Conservation (phyloP, 2,797 vertebrate species). For the Anniella stebbinsi region DNA sequence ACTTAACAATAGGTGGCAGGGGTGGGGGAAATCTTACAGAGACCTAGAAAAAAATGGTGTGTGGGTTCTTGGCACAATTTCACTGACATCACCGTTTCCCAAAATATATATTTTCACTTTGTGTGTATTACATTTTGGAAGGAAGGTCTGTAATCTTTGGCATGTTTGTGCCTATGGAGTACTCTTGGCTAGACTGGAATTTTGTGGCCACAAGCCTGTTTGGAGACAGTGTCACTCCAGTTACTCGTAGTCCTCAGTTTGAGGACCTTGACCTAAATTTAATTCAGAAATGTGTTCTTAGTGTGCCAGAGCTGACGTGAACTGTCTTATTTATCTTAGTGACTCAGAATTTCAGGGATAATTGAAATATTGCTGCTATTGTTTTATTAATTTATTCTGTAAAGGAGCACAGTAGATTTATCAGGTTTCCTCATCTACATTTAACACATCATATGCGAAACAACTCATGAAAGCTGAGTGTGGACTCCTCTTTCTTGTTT, state of each 20-base stretch:
- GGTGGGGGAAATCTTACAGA: background rate
- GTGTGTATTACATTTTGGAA: background rate
- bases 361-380: background rate
- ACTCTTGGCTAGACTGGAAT: background rate
- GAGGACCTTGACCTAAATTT: background rate
- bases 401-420: background rate
- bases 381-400: background rate
- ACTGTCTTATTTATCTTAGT: background rate
- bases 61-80: background rate
- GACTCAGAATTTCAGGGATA: background rate
- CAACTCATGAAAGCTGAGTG: too few species aligned
- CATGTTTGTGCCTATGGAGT: background rate
- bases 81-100: background rate
- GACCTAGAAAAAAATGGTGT: background rate
- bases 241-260: background rate
- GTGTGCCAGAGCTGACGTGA: background rate
- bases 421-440: background rate
- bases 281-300: background rate
- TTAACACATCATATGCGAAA: too few species aligned
- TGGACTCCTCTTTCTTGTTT: too few species aligned
- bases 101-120: background rate
- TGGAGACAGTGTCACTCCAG: constrained; percentile 41
- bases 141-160: background rate
- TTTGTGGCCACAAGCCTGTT: background rate
- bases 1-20: background rate